Conservation (phyloP, 1,140 invertebrate genomes). For the Philopotamus ludificatus region DNA sequence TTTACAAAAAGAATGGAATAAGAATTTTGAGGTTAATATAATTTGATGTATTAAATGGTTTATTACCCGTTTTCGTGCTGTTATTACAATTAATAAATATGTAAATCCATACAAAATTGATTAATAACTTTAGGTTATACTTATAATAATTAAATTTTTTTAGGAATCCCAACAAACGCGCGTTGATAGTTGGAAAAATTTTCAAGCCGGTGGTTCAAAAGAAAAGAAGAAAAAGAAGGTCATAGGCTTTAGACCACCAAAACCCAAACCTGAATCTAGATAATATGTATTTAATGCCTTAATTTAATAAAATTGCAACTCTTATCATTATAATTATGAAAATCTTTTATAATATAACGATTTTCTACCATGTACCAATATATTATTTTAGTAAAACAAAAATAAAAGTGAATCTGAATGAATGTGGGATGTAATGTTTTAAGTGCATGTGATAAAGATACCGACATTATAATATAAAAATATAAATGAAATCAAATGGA, state of each 20-base stretch:
- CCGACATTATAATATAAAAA: too few species aligned
- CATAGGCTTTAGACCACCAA: conserved; percentile 87
- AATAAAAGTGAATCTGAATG: too few species aligned
- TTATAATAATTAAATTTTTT: conserved; percentile 44
- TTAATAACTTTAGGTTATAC: background rate
- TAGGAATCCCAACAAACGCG: conserved; percentile 90
- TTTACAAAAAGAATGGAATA: conserved; percentile 92
- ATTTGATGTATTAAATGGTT: background rate
- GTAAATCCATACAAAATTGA: background rate
- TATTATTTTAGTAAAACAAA: too few species aligned
- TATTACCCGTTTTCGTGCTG: too few species aligned
- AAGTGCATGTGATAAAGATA: too few species aligned
- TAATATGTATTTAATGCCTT: conserved; percentile 52
- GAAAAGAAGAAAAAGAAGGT: conserved; percentile 72
- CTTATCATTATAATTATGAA: too few species aligned
- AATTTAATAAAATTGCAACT: too few species aligned
- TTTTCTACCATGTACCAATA: too few species aligned
- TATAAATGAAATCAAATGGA: too few species aligned
- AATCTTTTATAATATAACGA: too few species aligned
- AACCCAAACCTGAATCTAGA: conserved; percentile 94
- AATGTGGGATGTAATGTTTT: too few species aligned
- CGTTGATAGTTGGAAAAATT: conserved; percentile 94
- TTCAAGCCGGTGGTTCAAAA: conserved; percentile 73
- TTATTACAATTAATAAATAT: background rate
- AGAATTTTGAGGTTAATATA: conserved; percentile 86